Base-by-base conservation (phyloP, 1,140 invertebrate species). In the Proctacanthus coquilletti region DNA sequence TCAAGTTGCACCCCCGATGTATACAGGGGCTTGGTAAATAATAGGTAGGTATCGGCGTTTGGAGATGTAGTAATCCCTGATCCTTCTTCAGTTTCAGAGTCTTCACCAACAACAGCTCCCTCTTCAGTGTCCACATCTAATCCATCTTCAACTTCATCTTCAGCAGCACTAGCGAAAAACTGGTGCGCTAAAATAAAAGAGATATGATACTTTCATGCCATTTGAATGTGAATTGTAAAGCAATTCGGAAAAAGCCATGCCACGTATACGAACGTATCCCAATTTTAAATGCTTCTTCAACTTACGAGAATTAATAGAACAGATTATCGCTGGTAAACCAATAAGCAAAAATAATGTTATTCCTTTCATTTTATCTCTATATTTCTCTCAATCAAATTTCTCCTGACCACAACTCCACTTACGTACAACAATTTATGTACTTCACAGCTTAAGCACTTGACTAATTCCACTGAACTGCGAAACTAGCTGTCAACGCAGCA, bases 41-140 rank as follows among this genome's bases (percentile, higher is more conserved):
- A 65, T 50, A 97, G 77, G 15, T 76, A 81, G 1, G 91, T 88
- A 50, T 94, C 88, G 23, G 85, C 84, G 72, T 96, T 82, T 21
- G 84, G 78, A 0, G 89, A 93, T n/a, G 85, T 78, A 46, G 70
- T 72, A 39, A 66, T 71, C 43, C 68, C 69, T n/a, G 74, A 69
- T 35, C 86, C 84, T 40, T 78, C 76, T 2, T 70, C 63, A 36
- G 68, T 61, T 42, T 77, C 75, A 33, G 70, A 72, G 45, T 75
- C 70, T 42, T 77, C 71, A 25, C 72, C 69, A 19, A 60, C 63
- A 9, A 74, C 61, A 8, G 67, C 69, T 13, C 69, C 73, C 29
- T 68, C 72, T 50, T 81, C 78, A 43, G 75, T 75, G 46, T 80
- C 77, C 8, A 79, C 75, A 15, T 32, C 30, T 25, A 70, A 63